These are phyloP conservation scores for Morelia viridis DNA, from an alignment of 2,797 vertebrate genomes.

Conservation along the genomic window DNA sequence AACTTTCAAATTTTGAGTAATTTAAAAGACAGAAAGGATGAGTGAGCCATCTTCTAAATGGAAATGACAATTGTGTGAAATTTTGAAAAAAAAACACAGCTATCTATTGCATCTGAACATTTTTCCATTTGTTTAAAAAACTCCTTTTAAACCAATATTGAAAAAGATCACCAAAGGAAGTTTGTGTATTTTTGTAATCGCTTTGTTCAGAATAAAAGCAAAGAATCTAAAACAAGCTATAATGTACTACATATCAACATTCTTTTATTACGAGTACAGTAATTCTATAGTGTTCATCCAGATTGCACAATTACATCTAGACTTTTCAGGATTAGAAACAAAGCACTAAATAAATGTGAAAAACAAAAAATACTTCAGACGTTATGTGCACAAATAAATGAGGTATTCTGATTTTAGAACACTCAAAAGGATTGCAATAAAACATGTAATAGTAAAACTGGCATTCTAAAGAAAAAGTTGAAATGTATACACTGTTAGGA, in stretches of 20 bases:
- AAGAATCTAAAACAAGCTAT: not conserved
- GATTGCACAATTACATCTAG: conserved; percentile 54
- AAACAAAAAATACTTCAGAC: conserved; percentile 46
- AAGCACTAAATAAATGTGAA: conserved; percentile 46
- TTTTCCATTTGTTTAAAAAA: not conserved
- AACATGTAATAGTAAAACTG: not conserved
- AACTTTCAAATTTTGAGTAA: not conserved
- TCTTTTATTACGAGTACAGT: conserved; percentile 25
- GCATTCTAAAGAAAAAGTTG: not conserved
- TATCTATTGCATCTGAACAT: not conserved
- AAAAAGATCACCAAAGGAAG: not conserved
- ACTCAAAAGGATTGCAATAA: conserved; percentile 27
- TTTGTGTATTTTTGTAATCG: not conserved
- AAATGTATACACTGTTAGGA: not conserved
- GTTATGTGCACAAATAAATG: conserved; percentile 61
- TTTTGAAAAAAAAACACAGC: not conserved
- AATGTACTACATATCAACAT: not conserved
- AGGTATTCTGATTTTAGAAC: conserved; percentile 63
- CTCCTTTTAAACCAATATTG: not conserved
- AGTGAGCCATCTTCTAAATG: not conserved
- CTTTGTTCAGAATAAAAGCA: not conserved
- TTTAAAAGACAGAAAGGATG: not conserved
- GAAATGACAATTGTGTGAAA: not conserved
- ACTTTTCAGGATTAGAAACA: conserved; percentile 52
- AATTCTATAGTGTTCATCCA: not conserved